These are phyloP conservation scores for Neopelma chrysocephalum DNA, from an alignment of 2,797 vertebrate genomes.

Conservation along the genomic window DNA sequence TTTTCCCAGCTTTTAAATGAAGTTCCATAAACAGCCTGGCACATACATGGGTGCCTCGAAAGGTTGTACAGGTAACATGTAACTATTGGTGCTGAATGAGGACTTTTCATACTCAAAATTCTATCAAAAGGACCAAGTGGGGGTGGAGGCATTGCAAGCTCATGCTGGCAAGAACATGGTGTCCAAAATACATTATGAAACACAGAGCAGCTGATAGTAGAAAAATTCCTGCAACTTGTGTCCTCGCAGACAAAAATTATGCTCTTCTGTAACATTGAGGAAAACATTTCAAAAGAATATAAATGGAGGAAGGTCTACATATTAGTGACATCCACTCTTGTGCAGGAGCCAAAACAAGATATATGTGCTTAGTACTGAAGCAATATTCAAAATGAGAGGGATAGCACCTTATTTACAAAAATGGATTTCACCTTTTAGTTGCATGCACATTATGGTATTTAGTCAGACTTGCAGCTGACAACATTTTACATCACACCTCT, in stretches of 20 bases:
- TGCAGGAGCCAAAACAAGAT: background rate
- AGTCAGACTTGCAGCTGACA: background rate
- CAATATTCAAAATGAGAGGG: background rate
- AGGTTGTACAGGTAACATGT: background rate
- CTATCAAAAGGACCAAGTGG: background rate
- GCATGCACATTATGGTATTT: background rate
- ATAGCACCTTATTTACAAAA: background rate
- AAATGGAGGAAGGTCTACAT: background rate
- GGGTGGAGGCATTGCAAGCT: background rate
- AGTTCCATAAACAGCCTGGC: background rate
- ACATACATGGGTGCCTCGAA: background rate
- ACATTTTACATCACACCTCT: background rate
- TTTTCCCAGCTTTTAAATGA: background rate
- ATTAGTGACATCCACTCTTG: background rate
- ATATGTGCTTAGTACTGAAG: background rate
- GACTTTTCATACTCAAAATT: background rate
- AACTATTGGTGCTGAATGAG: background rate
- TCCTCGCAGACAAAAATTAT: background rate
- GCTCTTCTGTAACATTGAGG: background rate
- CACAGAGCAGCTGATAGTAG: background rate
- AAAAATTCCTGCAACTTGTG: background rate
- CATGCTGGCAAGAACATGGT: background rate
- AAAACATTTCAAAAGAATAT: background rate
- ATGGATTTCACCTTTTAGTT: background rate
- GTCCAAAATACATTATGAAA: background rate